Conservation (phyloP, 2,113 vertebrate species). For the Amia ocellicauda region DNA sequence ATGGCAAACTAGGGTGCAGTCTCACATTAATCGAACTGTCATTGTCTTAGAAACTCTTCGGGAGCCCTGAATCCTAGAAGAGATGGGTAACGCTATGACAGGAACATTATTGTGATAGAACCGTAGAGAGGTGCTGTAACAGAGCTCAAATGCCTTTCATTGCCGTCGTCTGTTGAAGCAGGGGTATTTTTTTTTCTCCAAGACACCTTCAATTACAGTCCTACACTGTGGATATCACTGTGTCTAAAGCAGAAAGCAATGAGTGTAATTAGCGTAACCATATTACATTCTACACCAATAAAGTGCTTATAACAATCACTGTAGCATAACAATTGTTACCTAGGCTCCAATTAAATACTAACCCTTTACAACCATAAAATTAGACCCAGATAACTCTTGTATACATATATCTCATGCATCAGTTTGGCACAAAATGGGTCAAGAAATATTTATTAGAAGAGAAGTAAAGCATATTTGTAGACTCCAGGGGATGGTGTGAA, state of each 20-base stretch:
- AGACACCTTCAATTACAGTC: constrained; percentile 25
- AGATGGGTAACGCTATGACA: constrained; percentile 24
- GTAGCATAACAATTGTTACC: constrained; percentile 18
- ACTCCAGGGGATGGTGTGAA: too few species aligned
- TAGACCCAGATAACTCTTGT: background rate
- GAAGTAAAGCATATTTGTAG: too few species aligned
- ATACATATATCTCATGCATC: too few species aligned
- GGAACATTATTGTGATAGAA: constrained; percentile 26
- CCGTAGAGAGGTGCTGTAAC: constrained; percentile 21
- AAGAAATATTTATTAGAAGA: too few species aligned
- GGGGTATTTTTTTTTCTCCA: constrained; percentile 22
- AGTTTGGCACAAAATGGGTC: too few species aligned
- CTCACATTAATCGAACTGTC: constrained; percentile 23
- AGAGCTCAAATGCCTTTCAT: background rate
- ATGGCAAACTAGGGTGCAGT: background rate
- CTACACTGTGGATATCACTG: constrained; percentile 13
- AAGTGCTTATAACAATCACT: constrained; percentile 18
- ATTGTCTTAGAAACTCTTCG: constrained; percentile 24
- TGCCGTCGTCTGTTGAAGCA: background rate
- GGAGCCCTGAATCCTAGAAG: constrained; percentile 14
- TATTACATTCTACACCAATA: constrained; percentile 26
- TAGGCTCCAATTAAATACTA: constrained; percentile 10
- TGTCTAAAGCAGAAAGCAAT: constrained; percentile 20
- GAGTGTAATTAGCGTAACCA: constrained; percentile 29
- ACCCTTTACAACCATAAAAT: constrained; percentile 8